Conservation (phyloP, 1,140 invertebrate species). For the Drosophila rufa region DNA sequence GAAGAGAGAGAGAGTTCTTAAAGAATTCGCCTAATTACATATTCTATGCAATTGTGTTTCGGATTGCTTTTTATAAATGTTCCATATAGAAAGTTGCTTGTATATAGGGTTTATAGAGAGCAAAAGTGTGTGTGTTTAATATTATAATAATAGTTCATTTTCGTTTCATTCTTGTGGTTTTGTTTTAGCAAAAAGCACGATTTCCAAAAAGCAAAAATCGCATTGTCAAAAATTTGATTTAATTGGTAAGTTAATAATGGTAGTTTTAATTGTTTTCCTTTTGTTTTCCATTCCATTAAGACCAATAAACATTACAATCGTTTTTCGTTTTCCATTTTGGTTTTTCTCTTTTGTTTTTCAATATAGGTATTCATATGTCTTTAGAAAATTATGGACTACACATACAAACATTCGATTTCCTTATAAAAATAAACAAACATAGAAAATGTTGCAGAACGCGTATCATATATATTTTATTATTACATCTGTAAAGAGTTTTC, state of each 20-base stretch:
- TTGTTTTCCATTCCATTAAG: slow-evolving; percentile 20
- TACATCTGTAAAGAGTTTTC: slow-evolving; percentile 35
- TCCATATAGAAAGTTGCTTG: slow-evolving; percentile 72
- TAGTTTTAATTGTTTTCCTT: slow-evolving; percentile 47
- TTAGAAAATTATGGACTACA: slow-evolving; percentile 78
- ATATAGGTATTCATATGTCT: slow-evolving; percentile 58
- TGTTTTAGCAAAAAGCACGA: slow-evolving; percentile 77
- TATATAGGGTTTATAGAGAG: slow-evolving; percentile 77
- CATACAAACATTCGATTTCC: slow-evolving; percentile 70
- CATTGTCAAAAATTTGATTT: slow-evolving; percentile 80
- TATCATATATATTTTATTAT: slow-evolving; percentile 54
- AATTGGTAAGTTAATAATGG: slow-evolving; percentile 74
- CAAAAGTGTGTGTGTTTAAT: slow-evolving; percentile 64
- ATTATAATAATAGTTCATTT: slow-evolving; percentile 61
- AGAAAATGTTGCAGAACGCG: slow-evolving; percentile 64
- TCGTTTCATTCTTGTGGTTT: slow-evolving; percentile 37
- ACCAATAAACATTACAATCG: slow-evolving; percentile 16
- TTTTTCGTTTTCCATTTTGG: slow-evolving; percentile 14
- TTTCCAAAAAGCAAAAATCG: slow-evolving; percentile 81
- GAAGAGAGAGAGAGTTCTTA: slow-evolving; percentile 28
- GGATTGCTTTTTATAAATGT: slow-evolving; percentile 53
- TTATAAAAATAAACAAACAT: slow-evolving; percentile 77
- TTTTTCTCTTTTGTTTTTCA: slow-evolving; percentile 26
- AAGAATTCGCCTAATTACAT: slow-evolving; percentile 41
- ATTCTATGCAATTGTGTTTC: slow-evolving; percentile 37